Conservation (phyloP, 2,888 invertebrate genomes). For the Malacosoma neustria region DNA sequence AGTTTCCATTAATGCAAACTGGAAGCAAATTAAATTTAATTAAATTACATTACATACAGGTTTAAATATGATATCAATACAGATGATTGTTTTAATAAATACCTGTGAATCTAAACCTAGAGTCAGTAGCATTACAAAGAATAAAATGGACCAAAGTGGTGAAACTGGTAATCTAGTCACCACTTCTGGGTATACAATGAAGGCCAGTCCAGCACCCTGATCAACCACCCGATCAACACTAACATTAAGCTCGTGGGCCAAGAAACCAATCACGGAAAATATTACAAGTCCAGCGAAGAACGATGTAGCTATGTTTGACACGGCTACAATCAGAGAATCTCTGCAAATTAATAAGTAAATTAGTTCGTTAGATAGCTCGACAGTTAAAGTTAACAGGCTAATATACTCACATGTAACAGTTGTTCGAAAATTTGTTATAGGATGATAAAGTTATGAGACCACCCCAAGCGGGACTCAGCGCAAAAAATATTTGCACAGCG, state of each 20-base stretch:
- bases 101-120: conserved; percentile 83
- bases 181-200: conserved; percentile 90
- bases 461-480: conserved; percentile 90
- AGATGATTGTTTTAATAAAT: background rate
- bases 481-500: conserved; percentile 91
- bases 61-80: background rate
- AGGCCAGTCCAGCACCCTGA: conserved; percentile 86
- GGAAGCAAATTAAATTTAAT: conserved; percentile 20
- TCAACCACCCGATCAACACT: conserved; percentile 81
- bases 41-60: background rate
- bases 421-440: conserved; percentile 89
- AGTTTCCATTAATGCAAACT: conserved; percentile 85
- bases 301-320: conserved; percentile 85
- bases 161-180: conserved; percentile 85
- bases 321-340: conserved; percentile 84
- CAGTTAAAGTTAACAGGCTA: no score
- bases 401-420: conserved; percentile 84
- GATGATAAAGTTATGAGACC: conserved; percentile 89
- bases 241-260: conserved; percentile 84
- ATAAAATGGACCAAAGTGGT: conserved; percentile 87
- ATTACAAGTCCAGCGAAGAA: conserved; percentile 88
- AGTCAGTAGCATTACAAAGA: conserved; percentile 86
- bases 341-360: no score
- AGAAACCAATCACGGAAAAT: conserved; percentile 87
- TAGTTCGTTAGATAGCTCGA: no score